phyloP scores from a whole-genome alignment of 1,140 invertebrate species.

The Magallana gigas region DNA sequence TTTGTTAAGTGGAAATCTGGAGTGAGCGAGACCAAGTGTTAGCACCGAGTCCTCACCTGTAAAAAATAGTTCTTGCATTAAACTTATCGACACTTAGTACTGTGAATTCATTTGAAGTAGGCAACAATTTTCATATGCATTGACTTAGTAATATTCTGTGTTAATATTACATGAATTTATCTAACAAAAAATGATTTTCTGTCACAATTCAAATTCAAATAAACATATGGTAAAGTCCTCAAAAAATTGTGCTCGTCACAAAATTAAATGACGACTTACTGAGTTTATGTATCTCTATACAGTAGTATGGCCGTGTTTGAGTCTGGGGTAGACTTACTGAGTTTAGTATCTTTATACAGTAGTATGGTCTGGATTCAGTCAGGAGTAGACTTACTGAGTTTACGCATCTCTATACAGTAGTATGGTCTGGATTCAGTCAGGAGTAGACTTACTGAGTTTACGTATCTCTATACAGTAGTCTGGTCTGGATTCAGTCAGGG shows the following conservation, averaged over 20 bases:
- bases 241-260: too few relatives aligned
- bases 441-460: conserved; percentile 65
- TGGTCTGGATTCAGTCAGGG: conserved; percentile 67
- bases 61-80: not conserved
- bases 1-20: conserved; percentile 67
- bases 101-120: too few relatives aligned
- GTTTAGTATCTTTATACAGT: conserved; percentile 67
- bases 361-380: conserved; percentile 67
- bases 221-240: too few relatives aligned
- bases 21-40: conserved; percentile 71
- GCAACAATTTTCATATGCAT: too few relatives aligned
- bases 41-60: conserved; percentile 76
- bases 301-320: conserved; percentile 67
- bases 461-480: conserved; percentile 73
- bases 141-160: too few relatives aligned
- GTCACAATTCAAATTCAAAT: too few relatives aligned
- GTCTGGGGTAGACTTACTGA: conserved; percentile 66
- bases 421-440: conserved; percentile 67
- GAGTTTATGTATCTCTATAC: conserved; percentile 69
- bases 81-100: too few relatives aligned
- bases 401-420: conserved; percentile 72
- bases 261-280: conserved; percentile 33
- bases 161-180: too few relatives aligned
- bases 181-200: too few relatives aligned
- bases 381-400: conserved; percentile 68